A percentile compares a stretch with the other conserved stretches of the same genome.
phyloP scores from a whole-genome alignment of 2,113 vertebrate genomes.

The Gallinago jamesoni region DNA sequence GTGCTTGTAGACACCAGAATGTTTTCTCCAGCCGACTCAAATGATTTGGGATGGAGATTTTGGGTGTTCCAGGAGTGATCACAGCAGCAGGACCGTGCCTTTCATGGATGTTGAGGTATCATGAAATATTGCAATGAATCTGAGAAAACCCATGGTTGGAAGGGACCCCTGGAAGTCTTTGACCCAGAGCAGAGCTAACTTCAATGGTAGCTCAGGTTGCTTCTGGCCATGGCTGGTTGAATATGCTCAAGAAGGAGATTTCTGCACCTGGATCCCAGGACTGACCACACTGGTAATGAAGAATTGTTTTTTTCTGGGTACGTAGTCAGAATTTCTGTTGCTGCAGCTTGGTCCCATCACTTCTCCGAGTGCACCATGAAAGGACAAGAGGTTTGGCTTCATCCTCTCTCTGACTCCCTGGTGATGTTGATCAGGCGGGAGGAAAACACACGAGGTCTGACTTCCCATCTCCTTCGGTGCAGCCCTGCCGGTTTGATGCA shows the following conservation, averaged over 20 bases:
- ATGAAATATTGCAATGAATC: neutral
- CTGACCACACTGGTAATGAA: accelerated
- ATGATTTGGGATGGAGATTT: neutral
- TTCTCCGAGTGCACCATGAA: neutral
- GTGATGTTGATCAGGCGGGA: neutral
- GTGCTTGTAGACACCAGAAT: neutral
- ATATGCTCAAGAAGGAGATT: neutral
- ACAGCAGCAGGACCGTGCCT: neutral
- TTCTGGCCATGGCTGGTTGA: neutral
- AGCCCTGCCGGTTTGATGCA: neutral
- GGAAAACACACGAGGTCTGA: accelerated
- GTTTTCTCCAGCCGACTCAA: neutral
- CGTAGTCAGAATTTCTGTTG: neutral
- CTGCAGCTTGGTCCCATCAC: neutral
- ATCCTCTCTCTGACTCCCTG: neutral
- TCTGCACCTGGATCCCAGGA: accelerated
- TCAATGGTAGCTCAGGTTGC: neutral
- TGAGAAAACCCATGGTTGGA: neutral
- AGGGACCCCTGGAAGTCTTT: neutral
- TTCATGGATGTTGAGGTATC: neutral
- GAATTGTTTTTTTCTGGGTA: neutral
- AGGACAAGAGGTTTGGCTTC: neutral
- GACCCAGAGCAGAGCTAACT: neutral
- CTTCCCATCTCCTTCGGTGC: neutral
- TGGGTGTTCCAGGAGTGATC: neutral